Base-by-base conservation (phyloP, 1,140 invertebrate genomes). In the Zaprionus taronus region DNA sequence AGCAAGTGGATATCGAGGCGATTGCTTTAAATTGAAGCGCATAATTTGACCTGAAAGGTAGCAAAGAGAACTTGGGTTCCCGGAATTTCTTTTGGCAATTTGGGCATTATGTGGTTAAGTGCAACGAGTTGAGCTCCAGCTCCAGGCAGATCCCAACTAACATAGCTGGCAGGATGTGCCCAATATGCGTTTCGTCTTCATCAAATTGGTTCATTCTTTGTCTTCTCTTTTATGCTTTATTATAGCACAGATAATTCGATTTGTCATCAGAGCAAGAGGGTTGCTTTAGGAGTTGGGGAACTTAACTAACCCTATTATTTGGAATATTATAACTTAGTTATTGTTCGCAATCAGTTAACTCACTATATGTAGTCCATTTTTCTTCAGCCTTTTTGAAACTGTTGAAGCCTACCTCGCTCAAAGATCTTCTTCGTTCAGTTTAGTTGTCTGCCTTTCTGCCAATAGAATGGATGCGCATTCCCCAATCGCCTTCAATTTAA, bases 41-140 rank as follows among this genome's bases (percentile, higher is more conserved):
- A 87, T 89, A 87, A 87, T 89, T 87, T 87, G 36, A 38, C 24
- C 36, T 47, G 61, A 69, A 69, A 74, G 65, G 65, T 69, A 74
- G 72, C 72, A 26, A 11, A 62, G 51, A 31, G 22, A 34, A 26
- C 15, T 1, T 34, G 34, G 69, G 26, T 87, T 87, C 83, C 65
- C 56, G 68, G 84, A 87, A 87, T 79, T 76, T 51, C 22, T 22
- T 9, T 22, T 24, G 47, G 17, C 47, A 51, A 24, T 51, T 31
- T 38, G 24, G 51, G 83, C 80, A 85, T 82, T 82, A 80, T 75
- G 53, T 71, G 66, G 56, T 62, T 62, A 65, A 79, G 63, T 77
- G 77, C 80, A 80, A 31, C 60, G 28, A 38, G 72, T 47, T 61
- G 62, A 64, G 64, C 47, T 66, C 76, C 63, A 75, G 15, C 28